Evolutionary conservation across 2,797 vertebrate genomes (phyloP), one percentile per base, ranked within the genome.

Genomic region (Toxotes lorentzi): DNA sequence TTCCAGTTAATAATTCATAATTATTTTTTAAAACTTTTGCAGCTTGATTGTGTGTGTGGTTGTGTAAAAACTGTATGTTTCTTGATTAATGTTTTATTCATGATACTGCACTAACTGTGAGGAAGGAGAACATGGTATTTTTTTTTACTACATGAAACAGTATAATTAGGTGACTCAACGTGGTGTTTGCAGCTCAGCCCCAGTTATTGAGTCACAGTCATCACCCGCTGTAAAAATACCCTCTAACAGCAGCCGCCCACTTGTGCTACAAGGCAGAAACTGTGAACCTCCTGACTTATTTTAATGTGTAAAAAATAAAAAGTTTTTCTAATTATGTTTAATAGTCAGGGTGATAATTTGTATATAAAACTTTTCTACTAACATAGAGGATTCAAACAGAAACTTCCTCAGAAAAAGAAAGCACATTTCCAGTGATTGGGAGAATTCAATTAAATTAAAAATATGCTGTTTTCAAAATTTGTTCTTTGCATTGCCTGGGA

Each of bases 91-190:
- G 59, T 61, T 76, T 78, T 71, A 38, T 58, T 63, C 19, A 21
- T 34, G 62, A 47, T 9, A 23, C 61, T 68, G 10, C 14, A 38
- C 35, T 64, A 54, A 68, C 16, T 61, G 14, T 54, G 58, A 57
- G 51, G 40, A 40, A 38, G 53, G 34, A 56, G 58, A 79, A 66
- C 32, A 21, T 61, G 30, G 30, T 78, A 56, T 74, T 62, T 84
- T 62, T 84, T 54, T 73, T 79, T 76, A 82, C 79, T 24, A 40
- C 47, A 68, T 60, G 10, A 68, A 77, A 80, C 24, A 0, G 17
- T 83, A 34, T 74, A 76, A 83, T 90, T 89, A 86, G 16, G 14
- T 90, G 87, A 89, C 64, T 86, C 86, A 83, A 19, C 27, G 1
- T 45, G 72, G 53, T 24, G 71, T 69, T 61, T 63, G 40, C 34